Conservation (phyloP, 1,140 invertebrate species). For the Delia radicum region DNA sequence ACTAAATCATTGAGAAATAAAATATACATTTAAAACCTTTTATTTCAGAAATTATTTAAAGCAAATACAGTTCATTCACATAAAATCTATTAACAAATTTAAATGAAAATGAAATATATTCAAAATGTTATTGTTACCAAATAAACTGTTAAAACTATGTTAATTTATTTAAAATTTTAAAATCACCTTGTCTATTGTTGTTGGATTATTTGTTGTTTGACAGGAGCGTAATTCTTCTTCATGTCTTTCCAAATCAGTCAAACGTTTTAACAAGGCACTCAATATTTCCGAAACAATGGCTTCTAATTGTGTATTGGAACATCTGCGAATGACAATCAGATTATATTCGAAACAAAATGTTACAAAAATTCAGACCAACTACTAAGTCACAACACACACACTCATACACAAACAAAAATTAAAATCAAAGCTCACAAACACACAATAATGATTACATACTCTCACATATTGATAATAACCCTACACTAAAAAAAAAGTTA, state of each 20-base stretch:
- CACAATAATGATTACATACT: not conserved
- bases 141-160: no score
- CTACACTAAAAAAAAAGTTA: no score
- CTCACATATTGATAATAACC: not conserved
- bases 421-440: not conserved
- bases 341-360: not conserved
- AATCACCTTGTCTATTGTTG: conserved; percentile 39
- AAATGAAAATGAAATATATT: no score
- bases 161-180: no score
- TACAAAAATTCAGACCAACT: no score
- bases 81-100: no score
- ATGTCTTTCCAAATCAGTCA: conserved; percentile 56
- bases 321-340: conserved; percentile 34
- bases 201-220: conserved; percentile 35
- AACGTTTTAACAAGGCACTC: conserved; percentile 56
- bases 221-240: conserved; percentile 53
- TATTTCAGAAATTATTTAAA: not conserved
- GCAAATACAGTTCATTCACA: conserved; percentile 2
- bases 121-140: no score
- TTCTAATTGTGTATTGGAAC: conserved; percentile 53
- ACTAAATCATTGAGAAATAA: not conserved
- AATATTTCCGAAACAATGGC: conserved; percentile 51
- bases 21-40: not conserved
- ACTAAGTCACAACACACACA: not conserved
- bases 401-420: not conserved